Conservation (phyloP, 2,888 invertebrate species). For the Ernsta delagoae region DNA sequence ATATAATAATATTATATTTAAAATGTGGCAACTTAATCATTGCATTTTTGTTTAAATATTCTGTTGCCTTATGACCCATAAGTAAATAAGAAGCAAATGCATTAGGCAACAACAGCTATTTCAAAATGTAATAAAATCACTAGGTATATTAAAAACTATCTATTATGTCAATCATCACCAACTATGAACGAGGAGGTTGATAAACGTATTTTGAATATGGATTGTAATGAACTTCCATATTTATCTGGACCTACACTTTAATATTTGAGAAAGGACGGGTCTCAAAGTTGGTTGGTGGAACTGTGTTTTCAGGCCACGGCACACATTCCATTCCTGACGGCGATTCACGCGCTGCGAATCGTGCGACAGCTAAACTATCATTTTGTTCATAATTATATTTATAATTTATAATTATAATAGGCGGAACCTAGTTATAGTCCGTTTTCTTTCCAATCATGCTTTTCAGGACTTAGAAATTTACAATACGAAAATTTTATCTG, state of each 20-base stretch:
- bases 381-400: slow-evolving; percentile 24
- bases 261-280: slow-evolving; percentile 59
- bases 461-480: background rate
- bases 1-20: too few species aligned
- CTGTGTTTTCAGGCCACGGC: slow-evolving; percentile 79
- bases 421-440: background rate
- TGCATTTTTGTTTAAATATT: too few species aligned
- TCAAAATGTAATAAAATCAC: too few species aligned
- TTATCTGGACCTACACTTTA: slow-evolving; percentile 13
- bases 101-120: too few species aligned
- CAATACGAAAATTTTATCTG: background rate
- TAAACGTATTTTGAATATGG: background rate
- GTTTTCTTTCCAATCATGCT: background rate
- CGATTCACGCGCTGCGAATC: slow-evolving; percentile 61
- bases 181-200: too few species aligned
- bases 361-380: slow-evolving; percentile 50
- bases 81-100: too few species aligned
- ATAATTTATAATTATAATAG: background rate
- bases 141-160: too few species aligned
- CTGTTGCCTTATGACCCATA: too few species aligned
- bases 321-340: slow-evolving; percentile 66
- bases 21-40: too few species aligned
- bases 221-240: slow-evolving; percentile 10
- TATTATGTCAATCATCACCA: too few species aligned
- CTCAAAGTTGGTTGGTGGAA: slow-evolving; percentile 60